phyloP scores from a whole-genome alignment of 2,888 invertebrate genomes.

The Agrotis exclamationis region DNA sequence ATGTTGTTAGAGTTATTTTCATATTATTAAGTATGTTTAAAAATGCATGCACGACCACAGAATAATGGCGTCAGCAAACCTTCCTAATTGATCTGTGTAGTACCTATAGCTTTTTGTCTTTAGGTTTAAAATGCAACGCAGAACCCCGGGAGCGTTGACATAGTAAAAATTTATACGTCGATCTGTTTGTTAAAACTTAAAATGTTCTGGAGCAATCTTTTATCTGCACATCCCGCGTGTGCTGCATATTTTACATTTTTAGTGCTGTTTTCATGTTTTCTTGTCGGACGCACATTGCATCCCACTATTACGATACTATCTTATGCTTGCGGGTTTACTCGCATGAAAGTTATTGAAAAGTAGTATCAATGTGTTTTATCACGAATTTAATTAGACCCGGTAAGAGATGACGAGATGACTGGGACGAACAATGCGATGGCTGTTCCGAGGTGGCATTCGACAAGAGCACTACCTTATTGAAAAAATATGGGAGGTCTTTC shows the following conservation, averaged over 20 bases:
- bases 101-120: constrained; percentile 41
- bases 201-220: constrained; percentile 61
- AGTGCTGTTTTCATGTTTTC: constrained; percentile 29
- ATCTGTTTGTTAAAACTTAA: constrained; percentile 72
- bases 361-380: too few species aligned
- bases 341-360: background rate
- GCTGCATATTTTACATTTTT: constrained; percentile 60
- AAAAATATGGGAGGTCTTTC: too few species aligned
- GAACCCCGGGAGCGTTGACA: constrained; percentile 58
- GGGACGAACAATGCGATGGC: too few species aligned
- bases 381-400: too few species aligned
- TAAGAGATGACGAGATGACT: too few species aligned
- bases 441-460: too few species aligned
- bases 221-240: constrained; percentile 43
- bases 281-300: constrained; percentile 27
- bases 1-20: too few species aligned
- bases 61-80: too few species aligned
- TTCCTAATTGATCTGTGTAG: too few species aligned
- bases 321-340: background rate
- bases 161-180: constrained; percentile 73
- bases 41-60: too few species aligned
- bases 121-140: constrained; percentile 69
- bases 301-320: background rate
- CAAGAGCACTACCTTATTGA: too few species aligned
- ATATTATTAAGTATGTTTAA: too few species aligned